Conservation (phyloP, 1,140 invertebrate genomes). For the Aporrectodea caliginosa region DNA sequence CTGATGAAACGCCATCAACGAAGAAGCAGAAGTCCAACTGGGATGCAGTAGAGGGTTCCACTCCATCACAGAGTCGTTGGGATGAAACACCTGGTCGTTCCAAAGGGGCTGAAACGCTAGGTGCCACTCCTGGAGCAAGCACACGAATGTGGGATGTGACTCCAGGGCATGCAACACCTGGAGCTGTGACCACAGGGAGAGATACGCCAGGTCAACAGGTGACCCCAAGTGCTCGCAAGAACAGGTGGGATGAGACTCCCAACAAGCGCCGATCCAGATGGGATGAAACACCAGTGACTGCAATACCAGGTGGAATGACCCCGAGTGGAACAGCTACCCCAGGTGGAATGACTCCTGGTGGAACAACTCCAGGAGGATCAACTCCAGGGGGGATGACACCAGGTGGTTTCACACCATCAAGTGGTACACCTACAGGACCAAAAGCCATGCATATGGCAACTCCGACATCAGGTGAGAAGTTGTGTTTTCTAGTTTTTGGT, state of each 20-base stretch:
- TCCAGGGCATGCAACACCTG: constrained; percentile 80
- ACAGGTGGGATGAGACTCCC: constrained; percentile 99
- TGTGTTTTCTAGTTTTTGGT: neutral
- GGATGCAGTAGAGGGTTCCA: constrained; percentile 58
- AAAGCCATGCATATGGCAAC: constrained; percentile 98
- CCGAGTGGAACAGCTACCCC: constrained; percentile 38
- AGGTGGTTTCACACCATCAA: constrained; percentile 50
- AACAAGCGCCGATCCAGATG: constrained; percentile 88
- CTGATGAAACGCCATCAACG: constrained; percentile 60
- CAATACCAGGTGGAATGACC: constrained; percentile 43
- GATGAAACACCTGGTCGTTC: constrained; percentile 93
- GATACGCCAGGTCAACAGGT: constrained; percentile 75
- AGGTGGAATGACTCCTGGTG: constrained; percentile 43
- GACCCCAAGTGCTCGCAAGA: constrained; percentile 71
- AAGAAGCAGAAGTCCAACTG: constrained; percentile 66
- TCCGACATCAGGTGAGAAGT: constrained; percentile 73
- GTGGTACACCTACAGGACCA: constrained; percentile 83
- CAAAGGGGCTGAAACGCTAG: constrained; percentile 82
- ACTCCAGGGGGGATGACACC: constrained; percentile 55
- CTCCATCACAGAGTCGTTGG: constrained; percentile 63
- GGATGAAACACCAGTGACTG: constrained; percentile 81
- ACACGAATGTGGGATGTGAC: constrained; percentile 93
- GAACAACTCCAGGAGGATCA: constrained; percentile 43
- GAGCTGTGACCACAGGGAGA: constrained; percentile 75
- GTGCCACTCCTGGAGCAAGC: constrained; percentile 76